Conservation (phyloP, 2,113 vertebrate species). For the Beaufortia kweichowensis region DNA sequence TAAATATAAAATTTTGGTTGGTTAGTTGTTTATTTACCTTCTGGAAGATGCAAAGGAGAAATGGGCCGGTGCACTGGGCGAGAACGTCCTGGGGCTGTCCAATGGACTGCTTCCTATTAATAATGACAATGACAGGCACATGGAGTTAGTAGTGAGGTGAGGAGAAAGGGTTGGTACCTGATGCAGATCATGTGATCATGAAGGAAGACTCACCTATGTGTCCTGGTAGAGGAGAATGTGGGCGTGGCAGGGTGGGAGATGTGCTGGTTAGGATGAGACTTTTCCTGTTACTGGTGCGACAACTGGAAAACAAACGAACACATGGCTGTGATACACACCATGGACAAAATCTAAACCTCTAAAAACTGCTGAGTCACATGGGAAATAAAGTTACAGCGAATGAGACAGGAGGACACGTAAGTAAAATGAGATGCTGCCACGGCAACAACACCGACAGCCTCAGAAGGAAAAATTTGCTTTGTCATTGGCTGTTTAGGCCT, state of each 20-base stretch:
- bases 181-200: background rate
- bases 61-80: slow-evolving; percentile 87
- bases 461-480: background rate
- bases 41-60: slow-evolving; percentile 93
- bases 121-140: background rate
- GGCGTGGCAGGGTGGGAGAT: slow-evolving; percentile 85
- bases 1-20: too few species aligned
- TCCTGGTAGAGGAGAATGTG: slow-evolving; percentile 88
- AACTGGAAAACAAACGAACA: slow-evolving; percentile 59
- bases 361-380: background rate
- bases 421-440: slow-evolving; percentile 4
- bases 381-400: slow-evolving; percentile 3
- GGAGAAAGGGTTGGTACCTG: too few species aligned
- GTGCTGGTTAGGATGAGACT: slow-evolving; percentile 83
- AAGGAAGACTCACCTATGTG: slow-evolving; percentile 83
- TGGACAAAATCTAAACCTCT: too few species aligned
- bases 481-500: slow-evolving; percentile 18
- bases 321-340: background rate
- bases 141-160: background rate
- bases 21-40: slow-evolving; percentile 72
- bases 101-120: slow-evolving; percentile 86
- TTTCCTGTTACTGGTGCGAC: slow-evolving; percentile 66
- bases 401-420: slow-evolving; percentile 1
- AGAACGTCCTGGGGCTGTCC: slow-evolving; percentile 93
- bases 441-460: slow-evolving; percentile 14